phyloP scores from a whole-genome alignment of 2,113 vertebrate genomes.

The Podarcis cretensis region DNA sequence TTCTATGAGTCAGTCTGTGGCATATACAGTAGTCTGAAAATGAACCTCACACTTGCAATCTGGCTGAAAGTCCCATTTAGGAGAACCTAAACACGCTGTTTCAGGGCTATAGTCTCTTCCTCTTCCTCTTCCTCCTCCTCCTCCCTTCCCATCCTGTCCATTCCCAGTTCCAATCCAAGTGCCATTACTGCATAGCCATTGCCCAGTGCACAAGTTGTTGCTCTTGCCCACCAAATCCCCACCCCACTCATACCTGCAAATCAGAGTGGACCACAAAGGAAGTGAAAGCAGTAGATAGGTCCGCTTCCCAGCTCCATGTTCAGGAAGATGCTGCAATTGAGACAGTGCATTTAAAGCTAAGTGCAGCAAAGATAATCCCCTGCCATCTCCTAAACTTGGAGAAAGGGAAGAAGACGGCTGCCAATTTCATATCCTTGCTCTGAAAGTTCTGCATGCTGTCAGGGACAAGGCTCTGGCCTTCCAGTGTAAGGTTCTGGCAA shows the following conservation, averaged over 20 bases:
- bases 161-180: not conserved
- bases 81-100: not conserved
- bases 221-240: not conserved
- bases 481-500: not conserved
- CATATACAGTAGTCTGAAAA: not conserved
- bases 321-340: not conserved
- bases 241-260: not conserved
- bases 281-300: not conserved
- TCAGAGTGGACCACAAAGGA: not conserved
- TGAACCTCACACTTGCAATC: not conserved
- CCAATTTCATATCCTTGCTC: not conserved
- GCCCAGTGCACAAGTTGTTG: not conserved
- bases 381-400: not conserved
- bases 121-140: not conserved
- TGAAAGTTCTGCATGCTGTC: not conserved
- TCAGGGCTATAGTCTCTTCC: too few species aligned
- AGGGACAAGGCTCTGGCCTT: not conserved
- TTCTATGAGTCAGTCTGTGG: conserved; percentile 9
- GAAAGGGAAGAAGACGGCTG: rapidly evolving
- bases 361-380: not conserved
- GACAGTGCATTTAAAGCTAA: not conserved
- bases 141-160: not conserved
- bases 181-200: not conserved
- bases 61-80: not conserved
- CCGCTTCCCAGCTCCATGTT: not conserved